Conservation (phyloP, 30 jellyfish, hydroid and myxozoan species). For the Turritopsis rubra region DNA sequence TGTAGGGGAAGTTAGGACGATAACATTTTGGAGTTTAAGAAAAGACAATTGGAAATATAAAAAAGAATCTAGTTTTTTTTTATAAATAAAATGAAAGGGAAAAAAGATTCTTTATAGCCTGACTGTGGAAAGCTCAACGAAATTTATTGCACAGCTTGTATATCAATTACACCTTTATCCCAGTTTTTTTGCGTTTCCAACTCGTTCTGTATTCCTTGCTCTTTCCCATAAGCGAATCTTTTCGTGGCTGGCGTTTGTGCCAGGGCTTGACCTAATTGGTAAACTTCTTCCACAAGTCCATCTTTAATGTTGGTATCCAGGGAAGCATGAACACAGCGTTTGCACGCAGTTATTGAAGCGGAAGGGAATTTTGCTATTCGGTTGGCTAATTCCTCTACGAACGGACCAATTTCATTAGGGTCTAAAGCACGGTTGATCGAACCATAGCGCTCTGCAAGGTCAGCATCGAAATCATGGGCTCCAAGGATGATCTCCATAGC, state of each 20-base stretch:
- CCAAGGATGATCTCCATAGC: constrained; percentile 5
- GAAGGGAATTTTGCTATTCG: constrained; percentile 3
- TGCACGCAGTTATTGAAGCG: constrained; percentile 6
- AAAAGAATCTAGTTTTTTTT: too few species aligned
- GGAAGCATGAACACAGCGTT: constrained; percentile 7
- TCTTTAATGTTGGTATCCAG: not conserved
- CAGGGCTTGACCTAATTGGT: constrained; percentile 12
- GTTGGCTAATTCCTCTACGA: constrained; percentile 7
- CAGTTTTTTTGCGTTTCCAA: constrained; percentile 10
- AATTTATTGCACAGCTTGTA: not conserved
- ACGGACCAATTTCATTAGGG: constrained; percentile 4
- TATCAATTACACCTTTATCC: not conserved
- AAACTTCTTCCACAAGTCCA: constrained; percentile 8
- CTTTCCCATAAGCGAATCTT: constrained; percentile 8
- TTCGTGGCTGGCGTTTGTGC: constrained; percentile 14
- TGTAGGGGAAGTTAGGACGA: too few species aligned
- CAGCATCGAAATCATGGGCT: constrained; percentile 11
- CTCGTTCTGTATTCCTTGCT: constrained; percentile 5
- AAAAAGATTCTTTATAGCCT: too few species aligned
- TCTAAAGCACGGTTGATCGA: constrained; percentile 6
- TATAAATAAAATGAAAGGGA: too few species aligned
- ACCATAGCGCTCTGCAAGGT: constrained; percentile 1
- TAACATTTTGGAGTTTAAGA: too few species aligned
- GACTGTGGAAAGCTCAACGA: too few species aligned
- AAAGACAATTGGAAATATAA: too few species aligned